A percentile compares a stretch with the other conserved stretches of the same genome.
phyloP scores from a whole-genome alignment of 1,140 invertebrate species.

The Asobara japonica region DNA sequence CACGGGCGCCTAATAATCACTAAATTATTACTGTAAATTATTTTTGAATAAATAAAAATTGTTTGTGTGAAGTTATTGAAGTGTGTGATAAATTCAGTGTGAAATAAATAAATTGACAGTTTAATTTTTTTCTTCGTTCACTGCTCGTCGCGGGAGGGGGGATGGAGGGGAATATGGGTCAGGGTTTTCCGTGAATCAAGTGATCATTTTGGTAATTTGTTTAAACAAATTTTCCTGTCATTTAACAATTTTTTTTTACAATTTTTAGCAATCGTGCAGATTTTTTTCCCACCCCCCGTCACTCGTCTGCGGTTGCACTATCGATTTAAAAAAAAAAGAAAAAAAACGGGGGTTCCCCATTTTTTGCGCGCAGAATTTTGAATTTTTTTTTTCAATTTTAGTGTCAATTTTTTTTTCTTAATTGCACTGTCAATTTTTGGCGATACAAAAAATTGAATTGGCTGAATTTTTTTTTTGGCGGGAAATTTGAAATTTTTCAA shows the following conservation, averaged over 20 bases:
- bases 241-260: not conserved
- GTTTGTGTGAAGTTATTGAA: too few relatives aligned
- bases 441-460: too few relatives aligned
- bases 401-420: not conserved
- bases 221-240: not conserved
- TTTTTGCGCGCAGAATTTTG: not conserved
- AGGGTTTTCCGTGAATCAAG: too few relatives aligned
- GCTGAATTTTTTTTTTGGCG: not conserved
- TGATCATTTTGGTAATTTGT: not conserved
- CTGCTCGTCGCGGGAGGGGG: too few relatives aligned
- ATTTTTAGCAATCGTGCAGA: constrained; percentile 6
- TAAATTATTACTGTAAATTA: constrained; percentile 2
- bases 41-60: too few relatives aligned
- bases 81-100: too few relatives aligned
- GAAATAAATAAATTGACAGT: too few relatives aligned
- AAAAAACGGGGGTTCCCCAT: not conserved
- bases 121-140: too few relatives aligned
- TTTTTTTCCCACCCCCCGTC: too few relatives aligned
- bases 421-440: not conserved
- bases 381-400: not conserved
- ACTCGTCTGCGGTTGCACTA: constrained; percentile 6
- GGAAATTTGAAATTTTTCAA: not conserved
- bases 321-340: constrained; percentile 12
- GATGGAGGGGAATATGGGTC: too few relatives aligned
- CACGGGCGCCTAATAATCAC: constrained; percentile 36